These are phyloP conservation scores for Pogona vitticeps DNA, from an alignment of 2,113 vertebrate genomes.

Conservation along the genomic window DNA sequence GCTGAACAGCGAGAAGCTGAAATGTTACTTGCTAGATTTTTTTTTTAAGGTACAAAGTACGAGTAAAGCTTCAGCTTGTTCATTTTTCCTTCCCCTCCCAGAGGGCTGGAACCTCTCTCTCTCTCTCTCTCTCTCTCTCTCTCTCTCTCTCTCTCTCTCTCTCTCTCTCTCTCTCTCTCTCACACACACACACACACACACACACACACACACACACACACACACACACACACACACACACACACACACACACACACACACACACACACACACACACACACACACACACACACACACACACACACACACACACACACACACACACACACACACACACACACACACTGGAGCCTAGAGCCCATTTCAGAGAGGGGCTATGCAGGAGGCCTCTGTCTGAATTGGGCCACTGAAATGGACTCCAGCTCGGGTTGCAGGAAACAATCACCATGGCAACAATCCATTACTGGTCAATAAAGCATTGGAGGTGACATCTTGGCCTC, in stretches of 20 bases:
- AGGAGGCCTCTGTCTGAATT: background rate
- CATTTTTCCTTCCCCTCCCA: background rate
- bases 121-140: too few relatives aligned
- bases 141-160: too few relatives aligned
- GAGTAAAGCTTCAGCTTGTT: background rate
- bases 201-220: too few relatives aligned
- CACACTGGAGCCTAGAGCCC: background rate
- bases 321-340: too few relatives aligned
- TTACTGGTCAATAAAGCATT: background rate
- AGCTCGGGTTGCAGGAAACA: background rate
- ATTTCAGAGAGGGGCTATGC: background rate
- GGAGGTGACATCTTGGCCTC: background rate
- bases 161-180: too few relatives aligned
- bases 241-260: too few relatives aligned
- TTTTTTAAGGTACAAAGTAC: background rate
- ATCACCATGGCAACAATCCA: constrained; percentile 2
- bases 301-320: too few relatives aligned
- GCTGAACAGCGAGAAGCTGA: constrained; percentile 6
- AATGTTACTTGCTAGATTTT: background rate
- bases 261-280: too few relatives aligned
- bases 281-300: too few relatives aligned
- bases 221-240: too few relatives aligned
- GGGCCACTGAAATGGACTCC: too few relatives aligned
- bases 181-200: too few relatives aligned
- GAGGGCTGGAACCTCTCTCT: background rate